Evolutionary conservation across 2,888 invertebrate species (phyloP).

Genomic region (Tupiocoris notatus): DNA sequence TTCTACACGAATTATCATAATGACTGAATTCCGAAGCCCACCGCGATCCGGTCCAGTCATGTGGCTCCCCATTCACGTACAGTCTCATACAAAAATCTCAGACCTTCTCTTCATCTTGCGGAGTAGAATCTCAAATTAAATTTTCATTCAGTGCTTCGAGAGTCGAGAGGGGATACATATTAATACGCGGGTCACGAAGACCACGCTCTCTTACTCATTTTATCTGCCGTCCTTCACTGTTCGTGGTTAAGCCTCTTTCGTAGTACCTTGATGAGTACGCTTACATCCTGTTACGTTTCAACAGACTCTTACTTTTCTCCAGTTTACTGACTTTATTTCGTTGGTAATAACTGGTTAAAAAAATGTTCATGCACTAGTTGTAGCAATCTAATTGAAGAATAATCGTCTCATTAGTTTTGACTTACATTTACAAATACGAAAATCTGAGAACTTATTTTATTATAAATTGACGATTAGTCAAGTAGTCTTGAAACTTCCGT

Average conservation of each 20-base stretch:
- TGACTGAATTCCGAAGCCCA: constrained; percentile 21
- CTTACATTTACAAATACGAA: too few relatives aligned
- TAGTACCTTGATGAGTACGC: neutral
- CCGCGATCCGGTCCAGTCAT: constrained; percentile 12
- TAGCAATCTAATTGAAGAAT: too few relatives aligned
- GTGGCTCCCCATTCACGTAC: constrained; percentile 37
- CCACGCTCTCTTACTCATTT: neutral
- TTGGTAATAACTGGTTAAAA: too few relatives aligned
- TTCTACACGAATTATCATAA: constrained; percentile 30
- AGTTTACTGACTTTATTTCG: too few relatives aligned
- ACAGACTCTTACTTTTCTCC: too few relatives aligned
- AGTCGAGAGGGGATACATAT: constrained; percentile 25
- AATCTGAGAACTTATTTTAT: too few relatives aligned
- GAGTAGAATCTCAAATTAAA: constrained; percentile 28
- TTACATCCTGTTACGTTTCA: too few relatives aligned
- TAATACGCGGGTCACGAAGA: constrained; percentile 39
- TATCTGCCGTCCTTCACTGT: neutral
- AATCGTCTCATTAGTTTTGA: too few relatives aligned
- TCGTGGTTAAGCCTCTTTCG: neutral
- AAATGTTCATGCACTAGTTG: too few relatives aligned
- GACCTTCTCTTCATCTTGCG: neutral
- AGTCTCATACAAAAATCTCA: constrained; percentile 19
- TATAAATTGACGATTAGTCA: too few relatives aligned
- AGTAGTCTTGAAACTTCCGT: too few relatives aligned
- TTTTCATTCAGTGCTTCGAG: constrained; percentile 38